A percentile compares a stretch with the other conserved stretches of the same genome.
Evolutionary conservation across 2,113 vertebrate genomes (phyloP).

Genomic region (Lutjanus erythropterus): DNA sequence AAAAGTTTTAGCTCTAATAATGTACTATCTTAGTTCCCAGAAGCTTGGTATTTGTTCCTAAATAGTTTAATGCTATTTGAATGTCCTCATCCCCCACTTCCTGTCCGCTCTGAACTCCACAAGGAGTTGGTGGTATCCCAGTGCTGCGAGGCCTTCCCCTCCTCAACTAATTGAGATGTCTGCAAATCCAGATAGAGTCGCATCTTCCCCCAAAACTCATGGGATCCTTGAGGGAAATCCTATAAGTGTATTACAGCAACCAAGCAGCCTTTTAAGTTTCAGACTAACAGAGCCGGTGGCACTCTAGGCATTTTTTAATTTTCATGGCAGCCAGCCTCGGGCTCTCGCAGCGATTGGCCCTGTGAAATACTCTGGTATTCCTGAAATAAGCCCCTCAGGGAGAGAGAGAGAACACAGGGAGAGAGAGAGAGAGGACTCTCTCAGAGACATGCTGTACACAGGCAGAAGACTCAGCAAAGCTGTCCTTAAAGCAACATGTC

Average conservation of each 20-base stretch:
- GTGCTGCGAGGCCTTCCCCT: slow-evolving; percentile 22
- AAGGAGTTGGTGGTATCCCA: slow-evolving; percentile 2
- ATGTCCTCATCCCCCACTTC: not conserved
- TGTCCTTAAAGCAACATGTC: not conserved
- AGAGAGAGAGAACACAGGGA: not conserved
- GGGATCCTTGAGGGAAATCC: slow-evolving; percentile 41
- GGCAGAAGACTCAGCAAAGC: not conserved
- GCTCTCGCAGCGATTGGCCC: slow-evolving; percentile 10
- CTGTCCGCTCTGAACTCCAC: slow-evolving; percentile 16
- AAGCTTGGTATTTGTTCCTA: not conserved
- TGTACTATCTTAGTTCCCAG: not conserved
- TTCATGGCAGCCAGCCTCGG: slow-evolving; percentile 25
- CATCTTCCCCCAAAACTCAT: slow-evolving; percentile 32
- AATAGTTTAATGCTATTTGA: slow-evolving; percentile 14
- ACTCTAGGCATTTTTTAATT: slow-evolving; percentile 27
- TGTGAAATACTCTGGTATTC: slow-evolving; percentile 17
- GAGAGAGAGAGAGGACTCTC: not conserved
- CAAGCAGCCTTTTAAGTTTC: slow-evolving; percentile 51
- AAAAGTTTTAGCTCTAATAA: not conserved
- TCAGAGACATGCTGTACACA: not conserved
- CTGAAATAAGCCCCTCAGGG: slow-evolving; percentile 36
- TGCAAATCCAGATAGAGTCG: slow-evolving; percentile 58
- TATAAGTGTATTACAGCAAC: slow-evolving; percentile 52
- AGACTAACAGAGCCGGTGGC: slow-evolving; percentile 47
- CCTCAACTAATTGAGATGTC: slow-evolving; percentile 59